Evolutionary conservation across 2,888 invertebrate genomes (phyloP).

Genomic region (Macroteleia sp.): DNA sequence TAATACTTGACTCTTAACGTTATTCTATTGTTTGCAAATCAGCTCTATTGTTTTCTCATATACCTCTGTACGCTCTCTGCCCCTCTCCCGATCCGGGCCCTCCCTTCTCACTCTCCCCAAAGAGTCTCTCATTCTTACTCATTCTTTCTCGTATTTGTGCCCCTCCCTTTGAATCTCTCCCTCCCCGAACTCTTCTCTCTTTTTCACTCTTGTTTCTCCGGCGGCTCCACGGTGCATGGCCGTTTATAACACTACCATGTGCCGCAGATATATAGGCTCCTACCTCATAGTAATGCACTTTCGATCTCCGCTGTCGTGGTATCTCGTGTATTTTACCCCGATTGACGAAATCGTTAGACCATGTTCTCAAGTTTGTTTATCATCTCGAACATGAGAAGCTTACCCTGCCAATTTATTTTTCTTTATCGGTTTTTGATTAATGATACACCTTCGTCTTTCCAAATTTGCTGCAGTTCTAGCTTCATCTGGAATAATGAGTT

Average conservation of each 20-base stretch:
- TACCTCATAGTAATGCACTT: constrained; percentile 50
- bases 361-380: background rate
- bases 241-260: constrained; percentile 57
- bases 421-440: constrained; percentile 9
- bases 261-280: constrained; percentile 44
- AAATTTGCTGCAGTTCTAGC: constrained; percentile 26
- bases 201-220: constrained; percentile 55
- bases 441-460: constrained; percentile 15
- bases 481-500: constrained; percentile 16
- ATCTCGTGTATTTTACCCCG: constrained; percentile 17
- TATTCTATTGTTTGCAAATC: constrained; percentile 85
- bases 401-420: background rate
- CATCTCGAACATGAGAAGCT: background rate
- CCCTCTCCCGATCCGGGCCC: constrained; percentile 59
- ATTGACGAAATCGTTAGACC: constrained; percentile 46
- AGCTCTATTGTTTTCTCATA: constrained; percentile 84
- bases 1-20: constrained; percentile 84
- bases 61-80: constrained; percentile 76
- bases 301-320: constrained; percentile 49
- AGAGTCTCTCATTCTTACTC: constrained; percentile 59
- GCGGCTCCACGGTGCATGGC: constrained; percentile 44
- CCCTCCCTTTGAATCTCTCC: constrained; percentile 38
- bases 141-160: constrained; percentile 60
- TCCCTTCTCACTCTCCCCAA: constrained; percentile 60
- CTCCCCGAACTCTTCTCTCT: constrained; percentile 43